A percentile compares a stretch with the other conserved stretches of the same genome.
Evolutionary conservation across 2,888 invertebrate species (phyloP).

Genomic region (Drosophila borealis): DNA sequence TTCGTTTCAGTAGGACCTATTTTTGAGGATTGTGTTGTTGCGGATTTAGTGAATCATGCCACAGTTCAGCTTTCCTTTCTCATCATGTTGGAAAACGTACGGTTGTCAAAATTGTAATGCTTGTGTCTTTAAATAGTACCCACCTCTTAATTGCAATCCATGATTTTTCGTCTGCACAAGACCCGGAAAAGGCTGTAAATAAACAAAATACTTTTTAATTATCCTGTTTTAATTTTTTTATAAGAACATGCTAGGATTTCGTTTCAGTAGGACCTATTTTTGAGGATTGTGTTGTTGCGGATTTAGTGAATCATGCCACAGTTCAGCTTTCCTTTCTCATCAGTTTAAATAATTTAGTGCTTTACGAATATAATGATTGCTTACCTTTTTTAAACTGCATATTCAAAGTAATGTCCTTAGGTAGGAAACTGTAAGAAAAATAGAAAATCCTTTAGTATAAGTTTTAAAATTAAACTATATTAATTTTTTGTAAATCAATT

Average conservation of each 20-base stretch:
- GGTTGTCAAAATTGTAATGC: neutral
- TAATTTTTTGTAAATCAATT: neutral
- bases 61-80: slow-evolving; percentile 61
- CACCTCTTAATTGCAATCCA: slow-evolving; percentile 3
- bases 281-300: slow-evolving; percentile 80
- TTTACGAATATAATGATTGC: neutral
- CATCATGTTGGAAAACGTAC: neutral
- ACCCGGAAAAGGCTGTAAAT: slow-evolving; percentile 6
- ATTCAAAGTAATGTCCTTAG: neutral
- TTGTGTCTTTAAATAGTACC: neutral
- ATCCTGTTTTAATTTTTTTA: neutral
- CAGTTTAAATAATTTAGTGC: slow-evolving; percentile 25
- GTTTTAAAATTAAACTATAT: neutral
- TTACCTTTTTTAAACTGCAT: slow-evolving; percentile 2
- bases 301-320: slow-evolving; percentile 78
- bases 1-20: slow-evolving; percentile 77
- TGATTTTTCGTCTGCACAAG: neutral
- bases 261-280: slow-evolving; percentile 81
- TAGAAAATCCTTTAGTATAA: neutral
- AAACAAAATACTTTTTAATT: neutral
- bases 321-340: slow-evolving; percentile 70
- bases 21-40: slow-evolving; percentile 78
- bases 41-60: slow-evolving; percentile 78
- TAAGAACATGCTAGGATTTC: neutral
- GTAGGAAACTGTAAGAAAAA: slow-evolving; percentile 8